A percentile compares a stretch with the other conserved stretches of the same genome.
These are phyloP conservation scores for Potamarius usumacintae DNA, from an alignment of 2,113 vertebrate genomes.

Conservation along the genomic window DNA sequence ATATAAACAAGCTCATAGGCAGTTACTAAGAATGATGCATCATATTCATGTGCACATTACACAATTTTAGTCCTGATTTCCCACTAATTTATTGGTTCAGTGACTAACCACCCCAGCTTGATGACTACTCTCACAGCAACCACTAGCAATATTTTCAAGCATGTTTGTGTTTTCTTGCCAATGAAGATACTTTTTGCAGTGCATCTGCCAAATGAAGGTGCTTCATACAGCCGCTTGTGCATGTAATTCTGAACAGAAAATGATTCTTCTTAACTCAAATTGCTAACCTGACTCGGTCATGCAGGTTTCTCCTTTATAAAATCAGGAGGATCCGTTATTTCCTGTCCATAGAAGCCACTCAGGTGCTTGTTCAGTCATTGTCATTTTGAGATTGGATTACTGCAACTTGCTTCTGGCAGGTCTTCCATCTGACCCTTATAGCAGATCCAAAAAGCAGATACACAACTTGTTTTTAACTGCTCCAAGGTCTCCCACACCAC, in stretches of 20 bases:
- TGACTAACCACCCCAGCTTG: not conserved
- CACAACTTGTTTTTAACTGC: not conserved
- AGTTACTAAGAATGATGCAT: not conserved
- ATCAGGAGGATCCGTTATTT: not conserved
- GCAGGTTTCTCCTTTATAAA: not conserved
- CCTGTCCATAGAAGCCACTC: not conserved
- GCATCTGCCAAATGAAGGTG: too few relatives aligned
- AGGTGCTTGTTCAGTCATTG: not conserved
- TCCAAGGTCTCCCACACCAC: not conserved
- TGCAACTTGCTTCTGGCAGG: not conserved
- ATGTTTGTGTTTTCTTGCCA: not conserved
- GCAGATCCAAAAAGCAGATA: not conserved
- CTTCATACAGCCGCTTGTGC: not conserved
- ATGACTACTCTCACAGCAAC: not conserved
- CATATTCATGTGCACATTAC: not conserved
- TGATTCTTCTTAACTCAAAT: not conserved
- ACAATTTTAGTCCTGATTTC: not conserved
- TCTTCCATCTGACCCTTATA: not conserved
- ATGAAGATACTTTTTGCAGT: not conserved
- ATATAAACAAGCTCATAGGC: not conserved
- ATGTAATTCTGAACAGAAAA: not conserved
- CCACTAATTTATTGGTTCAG: not conserved
- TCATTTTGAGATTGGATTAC: not conserved
- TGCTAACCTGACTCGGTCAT: not conserved
- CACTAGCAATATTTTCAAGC: not conserved